Base-by-base conservation (phyloP, 2,797 vertebrate genomes). In the Moxostoma hubbsi region DNA sequence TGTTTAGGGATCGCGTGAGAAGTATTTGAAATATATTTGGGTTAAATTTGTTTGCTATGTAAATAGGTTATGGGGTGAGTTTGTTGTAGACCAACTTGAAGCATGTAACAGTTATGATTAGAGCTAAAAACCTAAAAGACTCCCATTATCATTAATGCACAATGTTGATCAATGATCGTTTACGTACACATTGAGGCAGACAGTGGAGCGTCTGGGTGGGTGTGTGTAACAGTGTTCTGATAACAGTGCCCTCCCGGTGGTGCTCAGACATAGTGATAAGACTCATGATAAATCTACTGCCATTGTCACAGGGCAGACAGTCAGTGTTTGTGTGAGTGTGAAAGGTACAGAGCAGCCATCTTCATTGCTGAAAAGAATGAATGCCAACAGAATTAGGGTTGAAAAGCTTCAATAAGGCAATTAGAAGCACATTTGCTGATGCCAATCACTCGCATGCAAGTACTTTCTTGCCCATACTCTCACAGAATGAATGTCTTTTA, bases 261-360 rank as follows among this genome's bases (percentile, higher is more conserved):
- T 72, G 43, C 55, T 54, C 68, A 12, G 55, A 68, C 75, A 36
- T 57, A n/a, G 2, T 8, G 80, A 82, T 77, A 77, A 78, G 53
- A 16, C 73, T 24, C 57, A 45, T 78, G 59, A 63, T 74, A 75
- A 59, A 81, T 81, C 73, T 58, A 11, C 68, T 5, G 5, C 68
- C 54, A 66, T 81, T 75, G 67, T 81, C 36, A 51, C 51, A 24
- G 54, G 47, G 59, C 53, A 81, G 68, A 81, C 61, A 43, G 73
- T 36, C 62, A 10, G 1, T 58, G 15, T n/a, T 24, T 51, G 51
- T 18, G 61, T 64, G 57, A 1, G 53, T 57, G 15, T 15, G 16
- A 55, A 55, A 11, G 68, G 61, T 50, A 81, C 24, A 68, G 53
- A 67, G 75, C 62, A 82, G 62, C 63, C 69, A 9, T 71, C 67